phyloP scores from a whole-genome alignment of 1,140 invertebrate species.

The Trichonephila clavata region DNA sequence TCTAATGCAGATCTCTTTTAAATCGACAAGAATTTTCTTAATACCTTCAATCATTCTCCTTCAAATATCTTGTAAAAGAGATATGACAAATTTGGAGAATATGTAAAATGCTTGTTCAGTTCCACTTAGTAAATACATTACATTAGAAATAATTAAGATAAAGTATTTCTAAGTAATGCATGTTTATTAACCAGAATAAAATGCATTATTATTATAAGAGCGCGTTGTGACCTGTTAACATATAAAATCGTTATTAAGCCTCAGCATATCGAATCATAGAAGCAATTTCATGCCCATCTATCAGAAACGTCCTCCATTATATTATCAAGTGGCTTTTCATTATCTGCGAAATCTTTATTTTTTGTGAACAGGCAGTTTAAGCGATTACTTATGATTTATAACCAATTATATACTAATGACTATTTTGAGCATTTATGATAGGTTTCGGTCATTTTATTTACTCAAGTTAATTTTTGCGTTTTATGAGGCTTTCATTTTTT shows the following conservation, averaged over 20 bases:
- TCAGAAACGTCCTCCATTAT: conserved; percentile 10
- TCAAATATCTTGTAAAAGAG: background rate
- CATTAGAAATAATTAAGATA: conserved; percentile 58
- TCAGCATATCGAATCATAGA: conserved; percentile 31
- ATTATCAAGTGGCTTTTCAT: background rate
- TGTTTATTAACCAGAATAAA: background rate
- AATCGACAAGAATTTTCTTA: too few species aligned
- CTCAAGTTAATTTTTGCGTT: conserved; percentile 25
- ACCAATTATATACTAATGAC: conserved; percentile 39
- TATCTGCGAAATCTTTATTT: background rate
- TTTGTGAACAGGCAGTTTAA: background rate
- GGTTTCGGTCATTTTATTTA: conserved; percentile 42
- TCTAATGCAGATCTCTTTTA: too few species aligned
- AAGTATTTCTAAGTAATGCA: conserved; percentile 30
- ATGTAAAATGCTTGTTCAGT: conserved; percentile 13
- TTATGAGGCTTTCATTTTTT: background rate
- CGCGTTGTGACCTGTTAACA: background rate
- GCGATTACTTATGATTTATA: conserved; percentile 60
- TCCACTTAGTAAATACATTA: background rate
- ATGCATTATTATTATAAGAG: background rate
- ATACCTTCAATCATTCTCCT: background rate
- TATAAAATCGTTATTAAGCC: conserved; percentile 26
- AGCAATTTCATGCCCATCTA: conserved; percentile 32
- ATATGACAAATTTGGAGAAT: conserved; percentile 44
- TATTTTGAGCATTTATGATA: conserved; percentile 6